Percentiles rank a stretch among this genome's conserved stretches.
These are phyloP conservation scores for Drosophila sproati DNA, from an alignment of 1,140 invertebrate genomes.

Conservation along the genomic window DNA sequence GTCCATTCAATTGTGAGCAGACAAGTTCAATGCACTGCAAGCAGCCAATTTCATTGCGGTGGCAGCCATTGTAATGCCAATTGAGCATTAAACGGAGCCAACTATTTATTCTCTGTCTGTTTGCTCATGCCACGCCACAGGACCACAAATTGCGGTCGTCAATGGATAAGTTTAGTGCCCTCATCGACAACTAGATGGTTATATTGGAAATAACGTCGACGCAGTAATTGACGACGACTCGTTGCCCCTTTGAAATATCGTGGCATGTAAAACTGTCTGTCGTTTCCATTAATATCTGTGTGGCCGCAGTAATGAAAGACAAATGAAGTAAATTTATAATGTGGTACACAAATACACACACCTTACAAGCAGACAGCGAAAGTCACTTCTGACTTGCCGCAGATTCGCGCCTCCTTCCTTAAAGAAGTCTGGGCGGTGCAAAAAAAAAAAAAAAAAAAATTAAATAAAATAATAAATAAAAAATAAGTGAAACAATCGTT, in stretches of 20 bases:
- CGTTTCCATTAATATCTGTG: conserved; percentile 21
- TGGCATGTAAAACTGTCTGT: conserved; percentile 36
- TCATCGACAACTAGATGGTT: conserved; percentile 38
- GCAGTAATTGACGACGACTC: conserved; percentile 34
- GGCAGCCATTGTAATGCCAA: conserved; percentile 52
- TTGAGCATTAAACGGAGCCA: conserved; percentile 51
- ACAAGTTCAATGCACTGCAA: conserved; percentile 44
- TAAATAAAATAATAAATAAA: too few relatives aligned
- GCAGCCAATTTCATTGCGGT: conserved; percentile 28
- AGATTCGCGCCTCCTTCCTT: neutral
- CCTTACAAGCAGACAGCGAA: conserved; percentile 24
- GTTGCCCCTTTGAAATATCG: conserved; percentile 21
- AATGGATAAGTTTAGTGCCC: conserved; percentile 44
- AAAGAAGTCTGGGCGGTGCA: conserved; percentile 1
- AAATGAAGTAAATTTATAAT: conserved; percentile 48
- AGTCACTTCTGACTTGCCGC: conserved; percentile 10
- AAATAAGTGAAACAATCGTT: conserved; percentile 14
- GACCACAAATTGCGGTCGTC: conserved; percentile 46
- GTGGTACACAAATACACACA: conserved; percentile 37
- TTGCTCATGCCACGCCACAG: conserved; percentile 3
- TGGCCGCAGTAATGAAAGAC: conserved; percentile 9
- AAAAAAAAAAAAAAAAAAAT: conserved; percentile 13
- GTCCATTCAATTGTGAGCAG: conserved; percentile 21
- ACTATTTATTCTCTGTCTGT: conserved; percentile 40
- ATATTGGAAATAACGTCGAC: conserved; percentile 46